Conservation (phyloP, 2,888 invertebrate species). For the Hypomecis atomaria region DNA sequence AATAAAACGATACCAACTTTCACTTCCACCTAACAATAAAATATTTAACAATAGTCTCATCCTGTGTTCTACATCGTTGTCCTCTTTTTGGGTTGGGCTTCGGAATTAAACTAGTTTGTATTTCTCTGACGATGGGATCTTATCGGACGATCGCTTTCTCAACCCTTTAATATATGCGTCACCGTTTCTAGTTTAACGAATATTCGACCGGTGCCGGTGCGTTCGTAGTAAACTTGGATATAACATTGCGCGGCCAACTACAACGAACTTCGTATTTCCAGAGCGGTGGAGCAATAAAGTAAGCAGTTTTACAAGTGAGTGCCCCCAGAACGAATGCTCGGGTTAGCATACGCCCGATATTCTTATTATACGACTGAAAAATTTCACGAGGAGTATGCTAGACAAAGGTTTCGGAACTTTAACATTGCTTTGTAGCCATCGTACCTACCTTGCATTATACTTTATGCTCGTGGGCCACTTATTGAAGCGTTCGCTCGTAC, state of each 20-base stretch:
- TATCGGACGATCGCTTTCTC: constrained; percentile 76
- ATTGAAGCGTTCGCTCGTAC: constrained; percentile 46
- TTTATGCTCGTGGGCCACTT: constrained; percentile 27
- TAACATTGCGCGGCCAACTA: constrained; percentile 59
- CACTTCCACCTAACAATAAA: constrained; percentile 67
- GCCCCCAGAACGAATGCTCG: constrained; percentile 68
- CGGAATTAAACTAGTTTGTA: constrained; percentile 78
- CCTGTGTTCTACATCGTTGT: constrained; percentile 72
- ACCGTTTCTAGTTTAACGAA: constrained; percentile 65
- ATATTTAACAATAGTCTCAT: constrained; percentile 76
- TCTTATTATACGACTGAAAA: constrained; percentile 58
- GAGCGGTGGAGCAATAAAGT: constrained; percentile 72
- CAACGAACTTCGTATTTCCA: constrained; percentile 65
- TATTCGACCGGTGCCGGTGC: constrained; percentile 50
- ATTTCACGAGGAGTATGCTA: too few species aligned
- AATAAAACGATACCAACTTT: constrained; percentile 78
- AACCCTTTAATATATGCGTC: constrained; percentile 79
- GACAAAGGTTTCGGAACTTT: constrained; percentile 5
- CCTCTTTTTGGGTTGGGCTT: constrained; percentile 70
- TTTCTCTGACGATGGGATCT: constrained; percentile 69
- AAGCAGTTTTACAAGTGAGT: constrained; percentile 77
- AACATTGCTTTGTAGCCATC: constrained; percentile 12
- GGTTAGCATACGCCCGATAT: constrained; percentile 70
- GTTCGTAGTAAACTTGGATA: constrained; percentile 53
- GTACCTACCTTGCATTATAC: constrained; percentile 42